Base-by-base conservation (phyloP, 1,140 invertebrate genomes). In the Sarcophaga bullata region DNA sequence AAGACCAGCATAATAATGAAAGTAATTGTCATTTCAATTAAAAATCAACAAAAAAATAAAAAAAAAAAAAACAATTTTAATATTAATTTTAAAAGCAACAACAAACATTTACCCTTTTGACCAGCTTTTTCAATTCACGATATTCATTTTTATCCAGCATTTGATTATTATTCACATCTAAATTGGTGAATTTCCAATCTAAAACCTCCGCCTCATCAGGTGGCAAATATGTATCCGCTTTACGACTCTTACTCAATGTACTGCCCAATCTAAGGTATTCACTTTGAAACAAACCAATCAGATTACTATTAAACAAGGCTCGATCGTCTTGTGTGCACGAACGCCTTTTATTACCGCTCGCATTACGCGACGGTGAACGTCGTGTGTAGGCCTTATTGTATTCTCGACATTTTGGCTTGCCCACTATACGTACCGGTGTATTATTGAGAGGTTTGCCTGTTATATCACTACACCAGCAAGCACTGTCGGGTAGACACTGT, bases 101-200 rank as follows among this genome's bases (percentile, higher is more conserved):
- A 37, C 25, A 37, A 37, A 37, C 19, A 88, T 87, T 85, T 84
- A 93, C 92, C 90, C 96, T 96, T 87, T 95, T 96, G 1, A 97
- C 95, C 47, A 98, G 92, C 84, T 94, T 92, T 81, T 94, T 93
- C 7, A 98, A 91, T 82, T 95, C 95, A 84, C 94, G 92, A 85
- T 97, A 96, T 89, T 98, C 97, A 52, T 92, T 92, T 84, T 94
- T 94, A 86, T 96, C 94, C 78, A 98, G 90, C 73, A 92, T 91
- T 46, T 93, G 92, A 90, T 97, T 96, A 13, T 91, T 91, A 90
- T 98, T 94, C 49, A 90, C 90, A 91, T 98, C 97, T 85, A 98
- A 91, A 73, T 94, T 92, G 2, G 91, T 89, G 86, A 98, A 98
- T 90, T 98, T 98, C 97, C 97, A 98, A 73, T 95, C 93, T 9